Base-by-base conservation (phyloP, 2,797 vertebrate genomes). In the Melanotaenia boesemani region DNA sequence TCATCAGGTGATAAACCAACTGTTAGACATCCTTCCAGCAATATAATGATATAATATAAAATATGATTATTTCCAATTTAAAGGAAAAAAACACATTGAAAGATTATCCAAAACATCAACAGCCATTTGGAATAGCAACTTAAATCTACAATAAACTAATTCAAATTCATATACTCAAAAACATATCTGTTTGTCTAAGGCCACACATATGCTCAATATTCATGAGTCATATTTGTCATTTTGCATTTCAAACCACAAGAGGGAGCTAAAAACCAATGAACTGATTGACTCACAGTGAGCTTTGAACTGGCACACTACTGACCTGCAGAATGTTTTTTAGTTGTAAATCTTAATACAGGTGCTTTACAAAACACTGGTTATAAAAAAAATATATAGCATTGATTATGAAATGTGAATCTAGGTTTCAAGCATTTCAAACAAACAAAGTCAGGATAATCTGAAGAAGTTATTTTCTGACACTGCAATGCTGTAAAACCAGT, bases 261-360 rank as follows among this genome's bases (percentile, higher is more conserved):
- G 87, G 93, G 90, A 63, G 91, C 89, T 79, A 80, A 55, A 71
- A 61, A 72, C 68, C 80, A 70, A 76, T 44, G 34, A 32, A 69
- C 50, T 16, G 2, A 22, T 36, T 46, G 16, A 24, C 5, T 7
- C 18, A 18, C 6, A 48, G 18, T 20, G 44, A 48, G 44, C 18
- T 48, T 48, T 48, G 44, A 20, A 48, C 1, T 1, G 28, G 22
- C 48, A 75, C 74, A 78, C 62, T 36, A 76, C 63, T 91, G 83
- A 87, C 77, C 77, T 48, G 81, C 34, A 86, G 79, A 44, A 58
- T 20, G 22, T 62, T 77, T 20, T 62, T 76, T 26, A n/a, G 2
- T 9, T 18, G 30, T 10, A 79, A 76, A 64, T 61, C n/a, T 13
- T 26, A 20, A 54, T 20, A 67, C 22, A 52, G 67, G 24, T 50